Evolutionary conservation across 1,140 invertebrate species (phyloP), one percentile per base, ranked within the genome.

Genomic region (Lasioglossum baleicum): DNA sequence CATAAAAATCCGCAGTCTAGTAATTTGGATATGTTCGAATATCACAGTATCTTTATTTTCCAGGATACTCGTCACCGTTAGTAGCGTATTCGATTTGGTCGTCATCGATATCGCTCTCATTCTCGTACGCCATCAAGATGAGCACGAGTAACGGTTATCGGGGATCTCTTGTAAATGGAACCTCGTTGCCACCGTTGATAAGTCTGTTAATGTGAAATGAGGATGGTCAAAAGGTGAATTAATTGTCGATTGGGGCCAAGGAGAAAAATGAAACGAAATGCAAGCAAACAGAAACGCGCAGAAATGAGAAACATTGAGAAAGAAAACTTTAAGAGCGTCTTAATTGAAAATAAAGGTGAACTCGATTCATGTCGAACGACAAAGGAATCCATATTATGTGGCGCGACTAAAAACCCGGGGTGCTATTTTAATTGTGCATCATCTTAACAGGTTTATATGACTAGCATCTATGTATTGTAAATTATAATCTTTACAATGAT

Each of bases 381-480:
- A 63, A 26, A 26, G 26, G 72, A 71, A 64, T 77, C 75, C 53
- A 66, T 63, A 82, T 75, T 84, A 86, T 87, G 80, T 75, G 88
- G 86, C 88, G 89, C 88, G 89, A 90, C 87, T 90, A 88, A 90
- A 26, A 80, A 87, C 48, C 73, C 73, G 79, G 90, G 91, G 90
- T 92, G 90, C 91, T 92, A 90, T 90, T 90, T 90, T 92, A 90
- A 90, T 88, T 89, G 86, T 88, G 90, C 90, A 91, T 92, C 85
- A 88, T 90, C 85, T 89, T 84, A 79, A 89, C 88, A 89, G 90
- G 89, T 91, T 92, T 90, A 90, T 92, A 92, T 87, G 82, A 87
- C 83, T 92, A 91, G 88, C 90, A 91, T 92, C 90, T 92, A 93
- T 93, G 92, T 93, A 93, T 90, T 91, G 92, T 93, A 93, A 92